Percentiles rank a stretch among this genome's conserved stretches.
phyloP scores from a whole-genome alignment of 1,140 invertebrate genomes.

The Gonioctena quinquepunctata region DNA sequence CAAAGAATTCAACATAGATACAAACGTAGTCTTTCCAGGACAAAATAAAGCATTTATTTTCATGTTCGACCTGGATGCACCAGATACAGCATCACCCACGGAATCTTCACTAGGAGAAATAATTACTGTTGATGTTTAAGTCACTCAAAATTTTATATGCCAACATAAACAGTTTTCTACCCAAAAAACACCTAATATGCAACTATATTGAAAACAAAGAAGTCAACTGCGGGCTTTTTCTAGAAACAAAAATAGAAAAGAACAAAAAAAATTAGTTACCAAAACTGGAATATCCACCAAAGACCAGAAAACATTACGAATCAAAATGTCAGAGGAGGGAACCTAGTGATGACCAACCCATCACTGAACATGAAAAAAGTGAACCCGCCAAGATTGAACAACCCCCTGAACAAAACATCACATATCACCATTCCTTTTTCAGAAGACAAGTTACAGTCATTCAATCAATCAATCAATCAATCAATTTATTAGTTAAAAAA shows the following conservation, averaged over 20 bases:
- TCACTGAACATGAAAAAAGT: too few species aligned
- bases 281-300: not conserved
- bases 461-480: too few species aligned
- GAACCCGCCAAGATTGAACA: not conserved
- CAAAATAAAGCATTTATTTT: too few species aligned
- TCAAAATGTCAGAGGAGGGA: conserved; percentile 1
- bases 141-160: too few species aligned
- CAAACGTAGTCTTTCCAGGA: too few species aligned
- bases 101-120: not conserved
- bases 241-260: conserved; percentile 5
- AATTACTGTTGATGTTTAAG: not conserved
- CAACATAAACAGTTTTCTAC: too few species aligned
- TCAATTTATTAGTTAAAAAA: too few species aligned
- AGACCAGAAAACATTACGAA: not conserved
- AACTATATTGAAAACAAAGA: too few species aligned
- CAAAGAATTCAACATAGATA: too few species aligned
- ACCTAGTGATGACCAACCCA: not conserved
- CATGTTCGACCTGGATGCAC: not conserved
- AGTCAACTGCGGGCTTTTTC: not conserved
- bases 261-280: not conserved
- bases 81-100: conserved; percentile 3
- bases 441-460: conserved; percentile 4
- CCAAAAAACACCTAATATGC: too few species aligned
- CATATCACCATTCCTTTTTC: conserved; percentile 1
- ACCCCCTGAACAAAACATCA: not conserved